These are phyloP conservation scores for Spea hammondii DNA, from an alignment of 2,797 vertebrate genomes.

Conservation along the genomic window DNA sequence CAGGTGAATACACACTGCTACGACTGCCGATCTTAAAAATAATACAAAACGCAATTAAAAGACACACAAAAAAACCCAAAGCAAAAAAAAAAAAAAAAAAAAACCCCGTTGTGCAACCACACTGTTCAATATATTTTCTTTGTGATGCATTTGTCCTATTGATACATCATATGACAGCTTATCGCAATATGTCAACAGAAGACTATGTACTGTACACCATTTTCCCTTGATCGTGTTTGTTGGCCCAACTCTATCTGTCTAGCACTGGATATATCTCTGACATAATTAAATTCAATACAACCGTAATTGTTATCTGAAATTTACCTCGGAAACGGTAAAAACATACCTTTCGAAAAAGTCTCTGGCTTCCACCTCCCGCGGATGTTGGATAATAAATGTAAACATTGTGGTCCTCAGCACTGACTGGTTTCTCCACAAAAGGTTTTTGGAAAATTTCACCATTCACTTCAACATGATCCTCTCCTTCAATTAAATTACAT, in stretches of 20 bases:
- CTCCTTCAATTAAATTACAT: conserved; percentile 84
- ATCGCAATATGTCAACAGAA: no score
- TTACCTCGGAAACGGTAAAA: background rate
- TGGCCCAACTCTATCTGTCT: no score
- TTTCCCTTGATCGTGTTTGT: no score
- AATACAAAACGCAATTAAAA: conserved; percentile 1
- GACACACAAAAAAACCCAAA: background rate
- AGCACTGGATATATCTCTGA: no score
- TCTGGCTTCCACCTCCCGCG: conserved; percentile 84
- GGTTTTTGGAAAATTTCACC: conserved; percentile 87
- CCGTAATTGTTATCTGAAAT: no score
- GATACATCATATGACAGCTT: no score
- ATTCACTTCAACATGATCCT: conserved; percentile 88
- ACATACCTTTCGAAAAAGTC: conserved; percentile 83
- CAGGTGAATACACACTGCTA: conserved; percentile 87
- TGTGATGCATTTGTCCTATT: no score
- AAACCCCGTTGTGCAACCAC: no score
- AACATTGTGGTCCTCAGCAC: conserved; percentile 88
- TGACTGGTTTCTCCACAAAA: conserved; percentile 87
- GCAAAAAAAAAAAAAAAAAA: no score
- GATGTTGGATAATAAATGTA: conserved; percentile 90
- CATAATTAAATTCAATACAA: no score
- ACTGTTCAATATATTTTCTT: no score
- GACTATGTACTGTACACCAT: no score
- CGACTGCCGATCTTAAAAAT: conserved; percentile 84